phyloP scores from a whole-genome alignment of 2,888 invertebrate genomes.

The Plebejus melissa region DNA sequence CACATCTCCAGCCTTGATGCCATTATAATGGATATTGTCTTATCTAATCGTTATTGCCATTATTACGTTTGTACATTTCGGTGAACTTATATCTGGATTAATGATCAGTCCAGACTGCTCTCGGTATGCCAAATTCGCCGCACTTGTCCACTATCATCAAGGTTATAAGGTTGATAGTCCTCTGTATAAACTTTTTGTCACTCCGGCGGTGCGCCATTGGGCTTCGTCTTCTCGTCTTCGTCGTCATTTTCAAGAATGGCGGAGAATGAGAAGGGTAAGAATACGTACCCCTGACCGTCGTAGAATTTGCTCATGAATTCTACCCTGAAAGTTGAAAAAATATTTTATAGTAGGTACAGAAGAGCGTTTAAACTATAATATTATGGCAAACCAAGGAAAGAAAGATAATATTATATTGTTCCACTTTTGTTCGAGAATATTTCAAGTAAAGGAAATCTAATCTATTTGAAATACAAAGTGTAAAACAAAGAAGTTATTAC shows the following conservation, averaged over 20 bases:
- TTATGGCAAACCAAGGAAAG: no score
- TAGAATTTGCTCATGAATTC: conserved; percentile 98
- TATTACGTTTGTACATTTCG: conserved; percentile 5
- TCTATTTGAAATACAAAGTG: no score
- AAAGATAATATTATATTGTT: no score
- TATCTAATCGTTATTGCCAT: conserved; percentile 8
- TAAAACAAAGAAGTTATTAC: no score
- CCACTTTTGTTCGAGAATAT: neutral
- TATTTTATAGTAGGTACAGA: no score
- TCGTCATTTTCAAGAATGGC: conserved; percentile 76
- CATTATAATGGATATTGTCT: neutral
- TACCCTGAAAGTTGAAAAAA: conserved; percentile 82
- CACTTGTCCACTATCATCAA: conserved; percentile 32
- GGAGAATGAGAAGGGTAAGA: conserved; percentile 87
- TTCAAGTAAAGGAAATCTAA: neutral
- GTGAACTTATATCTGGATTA: neutral
- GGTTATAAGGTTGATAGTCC: conserved; percentile 30
- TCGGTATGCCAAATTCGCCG: conserved; percentile 37
- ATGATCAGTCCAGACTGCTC: neutral
- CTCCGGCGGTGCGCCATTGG: conserved; percentile 55
- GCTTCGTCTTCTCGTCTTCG: conserved; percentile 51
- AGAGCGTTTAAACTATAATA: no score
- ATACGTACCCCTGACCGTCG: conserved; percentile 84
- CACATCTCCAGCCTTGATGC: neutral
- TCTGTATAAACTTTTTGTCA: conserved; percentile 43